Evolutionary conservation across 2,888 invertebrate genomes (phyloP).

Genomic region (Xanthia icteritia): DNA sequence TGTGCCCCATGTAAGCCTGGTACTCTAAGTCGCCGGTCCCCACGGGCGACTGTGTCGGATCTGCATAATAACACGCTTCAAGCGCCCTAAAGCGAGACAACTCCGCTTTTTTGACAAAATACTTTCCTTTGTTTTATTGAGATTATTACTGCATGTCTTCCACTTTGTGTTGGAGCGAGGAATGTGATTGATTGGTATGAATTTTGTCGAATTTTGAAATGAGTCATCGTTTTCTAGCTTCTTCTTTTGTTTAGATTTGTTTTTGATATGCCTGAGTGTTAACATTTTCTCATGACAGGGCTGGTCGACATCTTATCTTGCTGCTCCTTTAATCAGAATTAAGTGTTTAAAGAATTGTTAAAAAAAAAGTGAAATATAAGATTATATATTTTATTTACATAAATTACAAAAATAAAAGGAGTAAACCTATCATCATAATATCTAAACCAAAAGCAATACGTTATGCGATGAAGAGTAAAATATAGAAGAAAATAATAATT

Average conservation of each 20-base stretch:
- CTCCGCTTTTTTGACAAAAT: constrained; percentile 64
- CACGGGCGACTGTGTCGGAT: constrained; percentile 60
- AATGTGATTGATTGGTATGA: constrained; percentile 49
- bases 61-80: constrained; percentile 65
- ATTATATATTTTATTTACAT: neutral
- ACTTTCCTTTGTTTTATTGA: constrained; percentile 61
- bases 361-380: neutral
- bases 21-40: constrained; percentile 62
- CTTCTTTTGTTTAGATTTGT: neutral
- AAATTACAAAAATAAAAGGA: constrained; percentile 2
- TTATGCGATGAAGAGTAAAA: neutral
- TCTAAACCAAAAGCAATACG: neutral
- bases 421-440: neutral
- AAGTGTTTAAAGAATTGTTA: constrained; percentile 20
- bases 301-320: neutral
- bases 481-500: constrained; percentile 4
- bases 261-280: neutral
- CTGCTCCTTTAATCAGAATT: neutral
- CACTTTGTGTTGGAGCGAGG: constrained; percentile 60
- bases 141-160: constrained; percentile 68
- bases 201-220: constrained; percentile 3
- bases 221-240: constrained; percentile 28
- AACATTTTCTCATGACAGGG: neutral
- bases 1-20: constrained; percentile 70
- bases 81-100: constrained; percentile 63